Evolutionary conservation across 2,797 vertebrate species (phyloP).

Genomic region (Peromyscus nudipes): DNA sequence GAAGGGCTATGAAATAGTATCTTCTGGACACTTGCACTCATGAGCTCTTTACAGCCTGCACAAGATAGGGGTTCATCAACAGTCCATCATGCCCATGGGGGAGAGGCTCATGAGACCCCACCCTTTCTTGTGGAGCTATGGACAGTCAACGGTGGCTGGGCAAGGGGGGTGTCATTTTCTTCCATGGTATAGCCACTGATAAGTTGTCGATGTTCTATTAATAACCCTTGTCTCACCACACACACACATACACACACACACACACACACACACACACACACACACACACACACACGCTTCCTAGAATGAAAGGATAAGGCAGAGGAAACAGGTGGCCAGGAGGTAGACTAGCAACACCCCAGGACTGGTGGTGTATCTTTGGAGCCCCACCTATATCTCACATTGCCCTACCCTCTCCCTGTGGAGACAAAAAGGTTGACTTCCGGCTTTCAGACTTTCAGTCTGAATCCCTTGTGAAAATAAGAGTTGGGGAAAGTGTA

Average conservation of each 20-base stretch:
- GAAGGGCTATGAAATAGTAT: too few relatives aligned
- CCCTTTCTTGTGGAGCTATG: not conserved
- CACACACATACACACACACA: not conserved
- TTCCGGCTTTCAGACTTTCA: not conserved
- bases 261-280: not conserved
- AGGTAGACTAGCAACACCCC: not conserved
- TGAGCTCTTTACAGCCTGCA: not conserved
- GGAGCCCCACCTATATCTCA: not conserved
- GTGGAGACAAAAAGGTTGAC: not conserved
- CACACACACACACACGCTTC: not conserved
- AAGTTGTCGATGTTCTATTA: not conserved
- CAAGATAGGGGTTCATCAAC: not conserved
- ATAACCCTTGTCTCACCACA: not conserved
- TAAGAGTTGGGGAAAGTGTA: fast-evolving
- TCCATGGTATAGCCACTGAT: not conserved
- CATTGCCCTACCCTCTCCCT: fast-evolving
- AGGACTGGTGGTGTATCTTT: fast-evolving
- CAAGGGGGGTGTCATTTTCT: not conserved
- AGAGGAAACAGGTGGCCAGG: not conserved
- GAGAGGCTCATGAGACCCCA: not conserved
- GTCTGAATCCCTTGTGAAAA: not conserved
- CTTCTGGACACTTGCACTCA: not conserved
- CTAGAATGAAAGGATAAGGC: not conserved
- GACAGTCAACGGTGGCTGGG: not conserved
- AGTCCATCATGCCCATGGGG: not conserved